Conservation (phyloP, 2,797 vertebrate genomes). For the Cryptoblepharus egeriae region DNA sequence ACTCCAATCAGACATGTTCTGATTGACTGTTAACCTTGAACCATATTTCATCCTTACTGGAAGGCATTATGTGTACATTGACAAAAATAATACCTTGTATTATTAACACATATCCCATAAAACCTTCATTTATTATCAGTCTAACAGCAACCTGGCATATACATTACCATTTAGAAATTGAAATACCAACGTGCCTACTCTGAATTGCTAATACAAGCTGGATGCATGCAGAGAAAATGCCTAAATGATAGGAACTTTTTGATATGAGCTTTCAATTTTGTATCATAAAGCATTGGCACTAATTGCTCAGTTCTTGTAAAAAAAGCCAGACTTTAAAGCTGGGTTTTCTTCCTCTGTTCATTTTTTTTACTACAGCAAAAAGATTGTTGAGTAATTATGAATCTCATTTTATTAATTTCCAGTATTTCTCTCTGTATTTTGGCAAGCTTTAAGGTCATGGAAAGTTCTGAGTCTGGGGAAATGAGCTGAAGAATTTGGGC, state of each 20-base stretch:
- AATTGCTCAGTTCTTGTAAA: slow-evolving; percentile 49
- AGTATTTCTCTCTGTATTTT: slow-evolving; percentile 37
- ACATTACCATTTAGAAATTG: slow-evolving; percentile 61
- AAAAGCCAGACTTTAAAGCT: slow-evolving; percentile 50
- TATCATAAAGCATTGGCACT: slow-evolving; percentile 50
- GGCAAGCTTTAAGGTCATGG: background rate
- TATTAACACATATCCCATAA: slow-evolving; percentile 64
- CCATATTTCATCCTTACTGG: slow-evolving; percentile 42
- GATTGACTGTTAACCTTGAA: slow-evolving; percentile 55
- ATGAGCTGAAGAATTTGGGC: background rate
- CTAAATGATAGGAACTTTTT: slow-evolving; percentile 62
- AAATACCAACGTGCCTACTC: slow-evolving; percentile 52
- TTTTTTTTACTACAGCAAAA: slow-evolving; percentile 14
- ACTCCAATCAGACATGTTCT: slow-evolving; percentile 49
- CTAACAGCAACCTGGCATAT: slow-evolving; percentile 49
- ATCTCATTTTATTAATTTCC: slow-evolving; percentile 44
- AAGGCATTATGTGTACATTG: slow-evolving; percentile 51
- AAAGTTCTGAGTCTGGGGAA: accelerated
- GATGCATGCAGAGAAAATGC: slow-evolving; percentile 55
- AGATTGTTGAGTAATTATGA: slow-evolving; percentile 41
- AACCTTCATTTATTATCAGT: slow-evolving; percentile 50
- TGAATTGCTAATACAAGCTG: slow-evolving; percentile 62
- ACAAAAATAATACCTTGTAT: slow-evolving; percentile 58
- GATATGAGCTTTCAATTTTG: slow-evolving; percentile 62
- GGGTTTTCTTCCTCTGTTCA: slow-evolving; percentile 37